phyloP scores from a whole-genome alignment of 2,888 invertebrate species.

The Tetragonisca angustula region DNA sequence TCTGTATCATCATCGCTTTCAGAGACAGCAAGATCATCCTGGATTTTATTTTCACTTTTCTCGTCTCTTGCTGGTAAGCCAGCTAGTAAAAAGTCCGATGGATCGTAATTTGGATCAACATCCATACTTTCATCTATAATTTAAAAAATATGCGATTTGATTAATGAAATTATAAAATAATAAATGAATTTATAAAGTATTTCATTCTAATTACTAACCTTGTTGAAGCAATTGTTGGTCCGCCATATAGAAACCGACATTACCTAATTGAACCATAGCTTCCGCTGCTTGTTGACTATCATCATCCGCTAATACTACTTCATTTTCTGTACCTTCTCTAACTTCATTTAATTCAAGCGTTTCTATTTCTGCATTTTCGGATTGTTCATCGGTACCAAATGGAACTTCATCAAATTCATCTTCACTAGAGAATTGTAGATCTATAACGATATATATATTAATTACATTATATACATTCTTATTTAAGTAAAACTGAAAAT shows the following conservation, averaged over 20 bases:
- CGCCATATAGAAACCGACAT: conserved; percentile 87
- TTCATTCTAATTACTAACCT: conserved; percentile 71
- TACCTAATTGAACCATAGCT: conserved; percentile 90
- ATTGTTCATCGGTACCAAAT: conserved; percentile 85
- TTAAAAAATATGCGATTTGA: not conserved
- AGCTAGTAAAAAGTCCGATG: conserved; percentile 91
- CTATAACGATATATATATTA: conserved; percentile 79
- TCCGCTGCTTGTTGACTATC: conserved; percentile 90
- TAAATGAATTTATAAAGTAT: not conserved
- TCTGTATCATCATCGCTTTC: conserved; percentile 90
- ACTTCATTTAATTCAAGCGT: conserved; percentile 79
- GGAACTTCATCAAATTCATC: conserved; percentile 88
- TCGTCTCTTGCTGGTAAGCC: conserved; percentile 83
- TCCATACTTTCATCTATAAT: conserved; percentile 89
- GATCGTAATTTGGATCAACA: conserved; percentile 93
- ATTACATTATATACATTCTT: not conserved
- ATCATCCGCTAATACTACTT: conserved; percentile 85
- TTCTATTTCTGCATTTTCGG: conserved; percentile 77
- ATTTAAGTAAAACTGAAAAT: too few relatives aligned
- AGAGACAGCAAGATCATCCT: conserved; percentile 91
- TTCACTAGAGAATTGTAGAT: conserved; percentile 90
- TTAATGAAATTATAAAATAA: conserved; percentile 5
- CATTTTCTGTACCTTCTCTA: conserved; percentile 74
- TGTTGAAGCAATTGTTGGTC: conserved; percentile 82
- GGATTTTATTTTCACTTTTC: conserved; percentile 86